Evolutionary conservation across 2,797 vertebrate species (phyloP).

Genomic region (Eulemur albifrons): DNA sequence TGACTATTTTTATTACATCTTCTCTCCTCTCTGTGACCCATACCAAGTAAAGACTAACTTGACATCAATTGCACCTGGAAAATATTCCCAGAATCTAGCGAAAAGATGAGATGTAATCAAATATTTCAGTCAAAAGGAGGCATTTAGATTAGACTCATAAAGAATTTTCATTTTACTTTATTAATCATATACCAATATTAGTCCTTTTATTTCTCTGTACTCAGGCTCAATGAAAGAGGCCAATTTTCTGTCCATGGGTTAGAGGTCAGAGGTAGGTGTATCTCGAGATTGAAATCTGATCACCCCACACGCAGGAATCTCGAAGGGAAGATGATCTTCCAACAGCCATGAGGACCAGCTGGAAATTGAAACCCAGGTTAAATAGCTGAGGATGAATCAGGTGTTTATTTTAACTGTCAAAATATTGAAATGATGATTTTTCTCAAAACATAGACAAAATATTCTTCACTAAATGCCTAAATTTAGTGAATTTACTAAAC

Average conservation of each 20-base stretch:
- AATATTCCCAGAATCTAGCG: background rate
- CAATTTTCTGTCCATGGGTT: background rate
- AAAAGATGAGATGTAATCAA: constrained; percentile 28
- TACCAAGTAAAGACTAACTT: background rate
- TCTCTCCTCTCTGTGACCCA: background rate
- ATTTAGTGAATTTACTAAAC: constrained; percentile 11
- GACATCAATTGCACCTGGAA: background rate
- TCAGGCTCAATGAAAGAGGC: background rate
- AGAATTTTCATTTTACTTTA: constrained; percentile 10
- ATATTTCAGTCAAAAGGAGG: background rate
- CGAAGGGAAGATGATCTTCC: background rate
- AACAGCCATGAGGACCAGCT: background rate
- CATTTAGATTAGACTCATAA: background rate
- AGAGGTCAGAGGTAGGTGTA: background rate
- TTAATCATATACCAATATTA: background rate
- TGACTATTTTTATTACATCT: background rate
- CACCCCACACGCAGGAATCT: background rate
- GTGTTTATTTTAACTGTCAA: background rate
- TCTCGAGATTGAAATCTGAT: background rate
- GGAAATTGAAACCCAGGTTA: background rate
- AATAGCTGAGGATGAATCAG: background rate
- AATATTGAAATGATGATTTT: constrained; percentile 16
- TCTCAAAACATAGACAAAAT: background rate
- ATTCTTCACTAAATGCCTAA: background rate
- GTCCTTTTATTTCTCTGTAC: background rate